phyloP scores from a whole-genome alignment of 2,113 vertebrate genomes.

The Ictalurus punctatus region DNA sequence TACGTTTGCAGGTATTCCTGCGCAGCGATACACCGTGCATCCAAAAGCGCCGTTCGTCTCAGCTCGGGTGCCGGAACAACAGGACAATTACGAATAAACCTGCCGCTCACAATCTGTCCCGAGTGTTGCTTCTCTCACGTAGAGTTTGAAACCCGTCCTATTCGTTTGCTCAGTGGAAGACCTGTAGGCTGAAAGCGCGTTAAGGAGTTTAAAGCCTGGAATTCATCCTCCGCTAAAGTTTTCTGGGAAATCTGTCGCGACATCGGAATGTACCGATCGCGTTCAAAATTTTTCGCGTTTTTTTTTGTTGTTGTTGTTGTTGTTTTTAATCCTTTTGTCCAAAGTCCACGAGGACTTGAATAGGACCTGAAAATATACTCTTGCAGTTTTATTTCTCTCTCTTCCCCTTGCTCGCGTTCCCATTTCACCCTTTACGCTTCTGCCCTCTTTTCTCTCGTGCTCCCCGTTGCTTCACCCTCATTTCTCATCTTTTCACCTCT shows the following conservation, averaged over 20 bases:
- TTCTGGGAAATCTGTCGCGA: neutral
- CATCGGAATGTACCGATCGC: neutral
- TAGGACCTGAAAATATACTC: neutral
- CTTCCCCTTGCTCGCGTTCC: slow-evolving; percentile 44
- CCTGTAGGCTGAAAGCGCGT: neutral
- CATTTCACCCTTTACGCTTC: slow-evolving; percentile 10
- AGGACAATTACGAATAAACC: too few species aligned
- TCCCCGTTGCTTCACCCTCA: slow-evolving; percentile 23
- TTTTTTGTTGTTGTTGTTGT: too few species aligned
- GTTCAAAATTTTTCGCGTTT: neutral
- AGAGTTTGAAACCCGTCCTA: neutral
- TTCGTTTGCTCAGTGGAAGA: neutral
- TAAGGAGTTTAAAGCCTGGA: neutral
- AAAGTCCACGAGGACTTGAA: neutral
- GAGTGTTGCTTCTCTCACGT: too few species aligned
- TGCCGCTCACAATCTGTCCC: neutral
- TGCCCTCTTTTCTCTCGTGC: slow-evolving; percentile 10
- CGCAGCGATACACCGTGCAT: neutral
- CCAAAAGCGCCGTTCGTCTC: neutral
- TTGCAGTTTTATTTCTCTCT: neutral
- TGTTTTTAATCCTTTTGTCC: neutral
- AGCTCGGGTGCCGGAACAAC: neutral
- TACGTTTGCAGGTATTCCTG: neutral
- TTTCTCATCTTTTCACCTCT: slow-evolving; percentile 38
- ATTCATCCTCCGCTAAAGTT: neutral